Conservation (phyloP, 2,113 vertebrate species). For the Chaetorhynchus papuensis region DNA sequence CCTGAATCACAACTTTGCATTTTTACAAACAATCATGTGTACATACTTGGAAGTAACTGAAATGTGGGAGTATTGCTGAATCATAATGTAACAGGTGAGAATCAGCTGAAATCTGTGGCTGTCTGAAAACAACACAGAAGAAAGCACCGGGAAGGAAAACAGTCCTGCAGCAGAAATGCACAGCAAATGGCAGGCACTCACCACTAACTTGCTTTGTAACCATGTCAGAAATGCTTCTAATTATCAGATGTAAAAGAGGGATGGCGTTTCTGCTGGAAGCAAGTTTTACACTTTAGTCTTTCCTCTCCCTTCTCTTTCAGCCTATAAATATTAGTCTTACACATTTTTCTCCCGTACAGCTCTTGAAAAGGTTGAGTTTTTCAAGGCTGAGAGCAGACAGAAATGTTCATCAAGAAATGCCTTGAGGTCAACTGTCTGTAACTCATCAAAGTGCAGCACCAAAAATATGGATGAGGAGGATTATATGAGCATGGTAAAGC, state of each 20-base stretch:
- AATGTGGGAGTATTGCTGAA: neutral
- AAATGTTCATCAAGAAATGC: constrained; percentile 53
- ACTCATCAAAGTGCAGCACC: neutral
- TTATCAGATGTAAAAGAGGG: constrained; percentile 25
- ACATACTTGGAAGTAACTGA: neutral
- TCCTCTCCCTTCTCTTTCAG: neutral
- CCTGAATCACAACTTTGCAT: neutral
- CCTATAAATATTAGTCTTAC: constrained; percentile 46
- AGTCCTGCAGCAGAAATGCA: neutral
- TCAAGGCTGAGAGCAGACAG: constrained; percentile 39
- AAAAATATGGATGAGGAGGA: neutral
- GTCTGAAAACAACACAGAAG: neutral
- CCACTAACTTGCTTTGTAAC: neutral
- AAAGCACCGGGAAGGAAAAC: neutral
- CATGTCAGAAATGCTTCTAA: constrained; percentile 46
- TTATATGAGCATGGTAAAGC: neutral
- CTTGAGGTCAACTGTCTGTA: constrained; percentile 25
- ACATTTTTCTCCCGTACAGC: neutral
- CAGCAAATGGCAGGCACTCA: constrained; percentile 2
- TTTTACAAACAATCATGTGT: neutral
- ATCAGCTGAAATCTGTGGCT: neutral
- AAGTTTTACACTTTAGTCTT: constrained; percentile 44
- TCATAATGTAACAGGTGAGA: neutral
- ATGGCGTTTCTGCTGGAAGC: constrained; percentile 54
- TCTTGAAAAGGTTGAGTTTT: constrained; percentile 49